Evolutionary conservation across 2,888 invertebrate species (phyloP), one percentile per base, ranked within the genome.

Genomic region (Physocephala rufipes): DNA sequence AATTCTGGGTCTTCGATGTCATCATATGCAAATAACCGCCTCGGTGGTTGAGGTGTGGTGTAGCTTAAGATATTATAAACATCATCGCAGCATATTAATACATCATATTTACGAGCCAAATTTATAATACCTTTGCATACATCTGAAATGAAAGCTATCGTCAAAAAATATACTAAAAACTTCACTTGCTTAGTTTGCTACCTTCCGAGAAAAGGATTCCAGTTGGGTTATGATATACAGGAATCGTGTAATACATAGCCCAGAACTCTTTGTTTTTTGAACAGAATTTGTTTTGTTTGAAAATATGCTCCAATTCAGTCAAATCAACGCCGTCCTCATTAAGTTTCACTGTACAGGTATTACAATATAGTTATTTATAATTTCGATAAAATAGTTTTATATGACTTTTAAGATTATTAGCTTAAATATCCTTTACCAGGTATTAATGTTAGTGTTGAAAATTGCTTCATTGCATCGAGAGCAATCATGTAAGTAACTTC

Each of bases 401-500:
- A 19, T 49, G 19, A n/a, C 53, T 19, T 9, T 12, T 16, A 3
- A 21, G n/a, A 15, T 36, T 62, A n/a, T 16, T 2, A 28, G 30
- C 51, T 19, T 51, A 15, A 51, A 51, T 45, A 13, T 30, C 58
- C 51, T 26, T 62, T 77, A 87, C 88, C 85, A 79, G 89, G 83
- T 36, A 90, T 81, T 28, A 91, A 82, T 74, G 83, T 86, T 75
- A 89, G 83, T 1, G 87, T 82, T 12, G 89, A 86, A 76, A 90
- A 90, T 75, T 89, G 87, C 71, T 85, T 84, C 73, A 91, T 88
- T 15, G 85, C 82, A 49, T 88, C 87, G 28, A 90, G 80, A 2
- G 89, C 91, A 73, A 89, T 87, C 87, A 90, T 90, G 76, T 90
- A 91, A 0, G 90, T 89, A 16, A 88, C 89, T 80, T 91, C 90